Evolutionary conservation across 2,888 invertebrate species (phyloP).

Genomic region (Pseudococcus viburni): DNA sequence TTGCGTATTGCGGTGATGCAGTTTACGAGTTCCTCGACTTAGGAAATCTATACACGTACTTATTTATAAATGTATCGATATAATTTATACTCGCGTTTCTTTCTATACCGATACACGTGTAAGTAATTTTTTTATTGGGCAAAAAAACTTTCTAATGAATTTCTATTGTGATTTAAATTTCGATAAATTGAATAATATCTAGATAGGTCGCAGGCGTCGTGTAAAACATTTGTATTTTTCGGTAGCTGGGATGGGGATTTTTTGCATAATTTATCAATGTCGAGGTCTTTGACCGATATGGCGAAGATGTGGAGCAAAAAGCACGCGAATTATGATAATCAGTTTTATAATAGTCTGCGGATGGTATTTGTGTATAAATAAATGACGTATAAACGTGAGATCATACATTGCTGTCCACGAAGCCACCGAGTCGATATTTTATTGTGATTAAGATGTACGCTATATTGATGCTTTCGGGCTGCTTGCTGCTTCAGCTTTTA

Average conservation of each 20-base stretch:
- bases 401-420: background rate
- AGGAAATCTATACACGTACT: background rate
- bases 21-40: slow-evolving; percentile 7
- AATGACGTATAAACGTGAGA: background rate
- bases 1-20: background rate
- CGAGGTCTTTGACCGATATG: slow-evolving; percentile 33
- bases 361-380: background rate
- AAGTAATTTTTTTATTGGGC: background rate
- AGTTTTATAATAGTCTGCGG: slow-evolving; percentile 1
- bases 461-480: background rate
- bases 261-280: background rate
- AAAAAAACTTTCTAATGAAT: slow-evolving; percentile 2
- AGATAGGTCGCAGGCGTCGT: background rate
- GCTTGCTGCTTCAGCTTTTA: background rate
- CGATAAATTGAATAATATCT: background rate
- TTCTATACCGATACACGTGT: background rate
- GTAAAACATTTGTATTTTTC: background rate
- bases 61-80: slow-evolving; percentile 30
- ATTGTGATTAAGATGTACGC: slow-evolving; percentile 15
- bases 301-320: slow-evolving; percentile 13
- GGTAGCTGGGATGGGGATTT: background rate
- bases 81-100: slow-evolving; percentile 11
- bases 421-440: background rate
- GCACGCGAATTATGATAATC: slow-evolving; percentile 27
- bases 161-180: slow-evolving; percentile 19